phyloP scores from a whole-genome alignment of 2,113 vertebrate species.

The Onychostoma macrolepis region DNA sequence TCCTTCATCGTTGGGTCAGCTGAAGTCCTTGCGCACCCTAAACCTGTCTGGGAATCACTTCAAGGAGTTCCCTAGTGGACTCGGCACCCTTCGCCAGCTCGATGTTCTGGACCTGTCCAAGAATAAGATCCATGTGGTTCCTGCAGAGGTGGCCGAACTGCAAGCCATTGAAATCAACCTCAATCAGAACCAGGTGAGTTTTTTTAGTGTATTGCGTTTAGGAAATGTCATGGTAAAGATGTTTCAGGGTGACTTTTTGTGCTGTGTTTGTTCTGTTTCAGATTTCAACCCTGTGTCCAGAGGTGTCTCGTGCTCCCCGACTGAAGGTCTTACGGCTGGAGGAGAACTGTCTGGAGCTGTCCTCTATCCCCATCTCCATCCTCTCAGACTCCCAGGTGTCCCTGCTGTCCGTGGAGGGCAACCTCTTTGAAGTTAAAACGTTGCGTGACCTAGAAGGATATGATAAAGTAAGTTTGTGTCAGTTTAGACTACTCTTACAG shows the following conservation, averaged over 20 bases:
- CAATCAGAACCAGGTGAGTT: conserved; percentile 95
- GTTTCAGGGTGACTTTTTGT: neutral
- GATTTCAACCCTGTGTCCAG: conserved; percentile 88
- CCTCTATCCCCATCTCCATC: conserved; percentile 88
- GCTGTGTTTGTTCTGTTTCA: conserved; percentile 59
- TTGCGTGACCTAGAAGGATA: conserved; percentile 93
- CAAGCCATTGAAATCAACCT: conserved; percentile 97
- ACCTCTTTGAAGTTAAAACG: conserved; percentile 95
- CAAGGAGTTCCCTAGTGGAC: conserved; percentile 82
- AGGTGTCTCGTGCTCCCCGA: conserved; percentile 86
- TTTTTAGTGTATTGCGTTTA: neutral
- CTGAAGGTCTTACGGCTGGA: conserved; percentile 96
- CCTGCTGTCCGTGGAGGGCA: conserved; percentile 94
- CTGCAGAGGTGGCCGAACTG: conserved; percentile 82
- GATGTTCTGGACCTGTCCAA: conserved; percentile 93
- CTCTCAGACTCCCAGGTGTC: conserved; percentile 90
- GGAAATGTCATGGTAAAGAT: neutral
- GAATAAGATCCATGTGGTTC: conserved; percentile 89
- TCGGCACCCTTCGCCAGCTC: conserved; percentile 86
- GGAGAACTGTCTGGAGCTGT: conserved; percentile 95
- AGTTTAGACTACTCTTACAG: neutral
- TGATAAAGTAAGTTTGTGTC: conserved; percentile 81
- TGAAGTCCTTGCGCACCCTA: conserved; percentile 87
- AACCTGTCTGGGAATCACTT: conserved; percentile 89
- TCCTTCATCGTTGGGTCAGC: conserved; percentile 82